Percentiles rank a stretch among this genome's conserved stretches.
These are phyloP conservation scores for Melieria picta DNA, from an alignment of 2,888 invertebrate species.

Conservation along the genomic window DNA sequence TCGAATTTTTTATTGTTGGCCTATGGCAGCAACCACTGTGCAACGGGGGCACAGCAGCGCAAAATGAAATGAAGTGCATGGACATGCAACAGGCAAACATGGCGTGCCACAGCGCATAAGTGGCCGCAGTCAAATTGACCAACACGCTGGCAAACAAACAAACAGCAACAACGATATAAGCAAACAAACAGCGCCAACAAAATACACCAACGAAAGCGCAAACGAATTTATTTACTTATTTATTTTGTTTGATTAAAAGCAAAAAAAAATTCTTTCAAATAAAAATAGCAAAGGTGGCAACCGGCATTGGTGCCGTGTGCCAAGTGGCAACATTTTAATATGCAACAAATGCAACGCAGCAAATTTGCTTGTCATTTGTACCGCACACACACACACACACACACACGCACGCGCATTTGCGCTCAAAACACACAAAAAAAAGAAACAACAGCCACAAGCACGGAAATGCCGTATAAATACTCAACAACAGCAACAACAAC, in stretches of 20 bases:
- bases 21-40: no score
- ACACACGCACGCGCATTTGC: no score
- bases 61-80: neutral
- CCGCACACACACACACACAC: neutral
- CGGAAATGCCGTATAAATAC: slow-evolving; percentile 1
- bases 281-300: neutral
- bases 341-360: slow-evolving; percentile 20
- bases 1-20: no score
- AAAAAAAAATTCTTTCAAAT: neutral
- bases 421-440: neutral
- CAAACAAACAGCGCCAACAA: neutral
- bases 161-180: neutral
- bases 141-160: neutral
- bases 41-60: neutral
- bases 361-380: slow-evolving; percentile 26
- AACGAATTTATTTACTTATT: no score
- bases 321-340: slow-evolving; percentile 13
- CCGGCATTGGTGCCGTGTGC: neutral
- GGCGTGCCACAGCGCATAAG: neutral
- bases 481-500: neutral
- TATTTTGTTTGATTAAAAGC: no score
- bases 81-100: neutral
- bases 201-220: no score
- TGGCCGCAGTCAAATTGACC: neutral
- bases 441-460: neutral